Conservation (phyloP, 2,797 vertebrate species). For the Emys orbicularis region DNA sequence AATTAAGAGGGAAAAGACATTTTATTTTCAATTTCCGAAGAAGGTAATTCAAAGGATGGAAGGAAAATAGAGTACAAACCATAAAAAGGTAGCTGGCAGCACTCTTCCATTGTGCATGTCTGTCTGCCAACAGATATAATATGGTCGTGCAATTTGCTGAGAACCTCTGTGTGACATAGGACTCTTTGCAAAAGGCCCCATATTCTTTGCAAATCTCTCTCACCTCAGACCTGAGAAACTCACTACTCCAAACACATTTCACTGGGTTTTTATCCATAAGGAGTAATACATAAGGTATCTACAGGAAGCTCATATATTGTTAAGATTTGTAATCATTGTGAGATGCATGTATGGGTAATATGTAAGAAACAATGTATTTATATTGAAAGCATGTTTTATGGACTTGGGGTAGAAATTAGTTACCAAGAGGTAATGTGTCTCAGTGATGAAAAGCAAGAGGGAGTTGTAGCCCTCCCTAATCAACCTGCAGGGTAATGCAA, state of each 20-base stretch:
- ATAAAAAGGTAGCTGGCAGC: fast-evolving
- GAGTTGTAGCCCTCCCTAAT: not conserved
- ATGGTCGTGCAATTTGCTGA: not conserved
- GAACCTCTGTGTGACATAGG: not conserved
- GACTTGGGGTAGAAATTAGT: not conserved
- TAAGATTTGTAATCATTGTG: not conserved
- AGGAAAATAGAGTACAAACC: not conserved
- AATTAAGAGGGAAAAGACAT: not conserved
- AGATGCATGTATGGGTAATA: not conserved
- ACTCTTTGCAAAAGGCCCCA: not conserved
- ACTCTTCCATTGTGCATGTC: not conserved
- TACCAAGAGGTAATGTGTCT: not conserved
- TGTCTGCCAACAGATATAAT: not conserved
- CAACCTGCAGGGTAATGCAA: not conserved
- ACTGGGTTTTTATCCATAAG: not conserved
- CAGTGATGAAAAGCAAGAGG: not conserved
- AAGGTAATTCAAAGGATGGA: fast-evolving
- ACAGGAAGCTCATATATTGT: not conserved
- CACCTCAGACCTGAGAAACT: not conserved
- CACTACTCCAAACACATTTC: not conserved
- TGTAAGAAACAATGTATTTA: not conserved
- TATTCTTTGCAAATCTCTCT: not conserved
- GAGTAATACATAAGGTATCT: not conserved
- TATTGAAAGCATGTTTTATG: not conserved
- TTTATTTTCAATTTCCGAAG: not conserved